Conservation (phyloP, 1,140 invertebrate species). For the Nebria ingens region DNA sequence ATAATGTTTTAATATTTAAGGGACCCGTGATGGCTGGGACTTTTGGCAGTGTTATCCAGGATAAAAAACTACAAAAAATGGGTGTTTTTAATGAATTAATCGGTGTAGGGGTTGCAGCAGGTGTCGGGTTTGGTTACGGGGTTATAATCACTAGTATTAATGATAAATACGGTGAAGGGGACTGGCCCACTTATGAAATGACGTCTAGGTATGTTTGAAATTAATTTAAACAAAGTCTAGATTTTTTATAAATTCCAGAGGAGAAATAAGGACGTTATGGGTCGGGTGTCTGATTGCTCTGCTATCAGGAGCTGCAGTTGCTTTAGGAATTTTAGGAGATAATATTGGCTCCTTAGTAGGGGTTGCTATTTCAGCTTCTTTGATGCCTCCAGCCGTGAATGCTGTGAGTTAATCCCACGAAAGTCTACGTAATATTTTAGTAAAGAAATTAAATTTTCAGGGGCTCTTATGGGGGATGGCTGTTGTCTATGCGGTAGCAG, state of each 20-base stretch:
- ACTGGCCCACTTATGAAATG: constrained; percentile 63
- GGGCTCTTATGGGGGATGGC: constrained; percentile 59
- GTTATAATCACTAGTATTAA: constrained; percentile 44
- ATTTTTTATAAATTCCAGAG: constrained; percentile 34
- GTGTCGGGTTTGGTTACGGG: constrained; percentile 59
- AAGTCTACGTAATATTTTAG: constrained; percentile 7
- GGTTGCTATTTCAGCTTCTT: constrained; percentile 68
- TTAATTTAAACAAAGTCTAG: constrained; percentile 3
- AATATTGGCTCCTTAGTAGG: constrained; percentile 67
- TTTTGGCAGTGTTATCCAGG: constrained; percentile 57
- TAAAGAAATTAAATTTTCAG: constrained; percentile 33
- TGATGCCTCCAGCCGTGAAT: constrained; percentile 70
- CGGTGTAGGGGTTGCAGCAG: constrained; percentile 48
- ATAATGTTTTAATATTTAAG: constrained; percentile 34
- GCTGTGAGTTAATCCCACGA: constrained; percentile 37
- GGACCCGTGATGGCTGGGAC: constrained; percentile 65
- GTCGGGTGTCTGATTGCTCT: constrained; percentile 58
- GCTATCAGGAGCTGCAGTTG: constrained; percentile 63
- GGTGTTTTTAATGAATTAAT: constrained; percentile 53
- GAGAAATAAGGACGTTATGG: constrained; percentile 50
- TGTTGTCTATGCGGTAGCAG: constrained; percentile 32
- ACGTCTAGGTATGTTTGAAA: constrained; percentile 41
- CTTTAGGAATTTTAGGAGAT: constrained; percentile 58
- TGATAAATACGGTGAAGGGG: constrained; percentile 43
- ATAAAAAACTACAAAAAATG: constrained; percentile 45